Percentiles rank a stretch among this genome's conserved stretches.
These are phyloP conservation scores for Ylistrum balloti DNA, from an alignment of 1,140 invertebrate genomes.

Conservation along the genomic window DNA sequence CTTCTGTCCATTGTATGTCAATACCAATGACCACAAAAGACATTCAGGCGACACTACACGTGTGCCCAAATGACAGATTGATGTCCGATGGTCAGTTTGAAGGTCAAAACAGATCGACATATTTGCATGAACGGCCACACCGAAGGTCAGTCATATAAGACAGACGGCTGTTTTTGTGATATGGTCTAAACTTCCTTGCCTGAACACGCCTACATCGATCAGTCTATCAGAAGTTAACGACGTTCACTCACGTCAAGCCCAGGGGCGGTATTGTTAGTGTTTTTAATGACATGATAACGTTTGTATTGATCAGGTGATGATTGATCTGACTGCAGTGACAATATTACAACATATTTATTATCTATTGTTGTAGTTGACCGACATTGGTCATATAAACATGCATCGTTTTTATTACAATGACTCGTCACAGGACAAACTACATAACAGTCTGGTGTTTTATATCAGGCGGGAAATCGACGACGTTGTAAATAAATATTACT, in stretches of 20 bases:
- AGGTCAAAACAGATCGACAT: not conserved
- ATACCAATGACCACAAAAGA: not conserved
- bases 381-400: not conserved
- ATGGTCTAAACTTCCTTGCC: not conserved
- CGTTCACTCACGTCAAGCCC: not conserved
- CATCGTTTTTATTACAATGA: not conserved
- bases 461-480: not conserved
- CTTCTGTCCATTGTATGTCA: not conserved
- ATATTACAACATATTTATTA: not conserved
- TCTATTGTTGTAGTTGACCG: not conserved
- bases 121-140: constrained; percentile 11
- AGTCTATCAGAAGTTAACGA: not conserved
- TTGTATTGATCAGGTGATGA: not conserved
- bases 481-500: too few species aligned
- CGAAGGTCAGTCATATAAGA: not conserved
- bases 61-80: not conserved
- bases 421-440: not conserved
- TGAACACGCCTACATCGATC: constrained; percentile 19
- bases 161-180: not conserved
- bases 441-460: not conserved
- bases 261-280: not conserved
- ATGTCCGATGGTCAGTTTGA: not conserved
- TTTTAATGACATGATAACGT: not conserved
- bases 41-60: not conserved
- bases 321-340: not conserved